These are phyloP conservation scores for Mionectes olivaceus DNA, from an alignment of 2,797 vertebrate species.

Conservation along the genomic window DNA sequence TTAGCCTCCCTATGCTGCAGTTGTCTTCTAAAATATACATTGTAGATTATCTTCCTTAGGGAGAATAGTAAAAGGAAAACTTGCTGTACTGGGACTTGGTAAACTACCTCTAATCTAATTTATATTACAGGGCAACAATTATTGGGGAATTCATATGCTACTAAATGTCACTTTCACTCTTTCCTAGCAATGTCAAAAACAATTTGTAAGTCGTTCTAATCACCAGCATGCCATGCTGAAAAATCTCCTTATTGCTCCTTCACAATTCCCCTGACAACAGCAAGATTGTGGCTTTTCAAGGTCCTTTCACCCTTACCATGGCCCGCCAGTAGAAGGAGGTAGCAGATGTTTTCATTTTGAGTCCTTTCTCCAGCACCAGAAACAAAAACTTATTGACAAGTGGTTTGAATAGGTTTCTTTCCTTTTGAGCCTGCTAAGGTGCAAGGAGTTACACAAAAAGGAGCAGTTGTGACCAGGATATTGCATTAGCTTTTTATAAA, in stretches of 20 bases:
- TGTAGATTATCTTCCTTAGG: neutral
- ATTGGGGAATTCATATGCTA: neutral
- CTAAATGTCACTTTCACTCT: slow-evolving; percentile 18
- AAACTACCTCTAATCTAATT: slow-evolving; percentile 27
- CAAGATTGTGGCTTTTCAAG: neutral
- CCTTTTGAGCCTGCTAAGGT: neutral
- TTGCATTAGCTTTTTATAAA: neutral
- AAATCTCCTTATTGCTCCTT: neutral
- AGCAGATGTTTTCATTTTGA: neutral
- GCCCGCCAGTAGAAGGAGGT: neutral
- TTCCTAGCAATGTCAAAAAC: slow-evolving; percentile 13
- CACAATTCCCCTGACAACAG: neutral
- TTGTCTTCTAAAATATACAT: neutral
- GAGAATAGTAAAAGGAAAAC: neutral
- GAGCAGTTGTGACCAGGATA: neutral
- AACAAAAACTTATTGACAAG: neutral
- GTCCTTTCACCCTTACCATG: neutral
- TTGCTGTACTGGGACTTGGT: neutral
- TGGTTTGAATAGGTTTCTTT: neutral
- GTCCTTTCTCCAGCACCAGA: neutral
- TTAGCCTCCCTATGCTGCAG: neutral
- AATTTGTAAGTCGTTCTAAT: slow-evolving; percentile 37
- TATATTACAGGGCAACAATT: neutral
- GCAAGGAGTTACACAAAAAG: neutral
- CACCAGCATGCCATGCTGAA: rapidly evolving